These are phyloP conservation scores for Eilema griseolum DNA, from an alignment of 2,888 invertebrate species.

Conservation along the genomic window DNA sequence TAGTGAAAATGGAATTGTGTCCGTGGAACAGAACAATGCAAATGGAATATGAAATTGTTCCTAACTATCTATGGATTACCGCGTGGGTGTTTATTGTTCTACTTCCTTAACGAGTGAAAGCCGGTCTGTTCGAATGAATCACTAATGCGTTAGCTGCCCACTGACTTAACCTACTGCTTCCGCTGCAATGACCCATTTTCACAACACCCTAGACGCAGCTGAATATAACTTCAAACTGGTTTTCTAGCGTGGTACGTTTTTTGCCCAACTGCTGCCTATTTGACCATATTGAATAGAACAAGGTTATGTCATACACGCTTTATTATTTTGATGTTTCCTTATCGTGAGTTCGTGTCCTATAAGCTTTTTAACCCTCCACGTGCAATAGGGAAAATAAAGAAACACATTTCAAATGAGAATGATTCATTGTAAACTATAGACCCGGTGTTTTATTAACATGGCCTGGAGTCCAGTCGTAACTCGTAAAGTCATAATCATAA, in stretches of 20 bases:
- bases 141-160: slow-evolving; percentile 72
- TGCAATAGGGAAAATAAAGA: background rate
- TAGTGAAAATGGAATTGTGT: background rate
- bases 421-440: background rate
- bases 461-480: too few species aligned
- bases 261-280: slow-evolving; percentile 8
- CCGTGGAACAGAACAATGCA: slow-evolving; percentile 8
- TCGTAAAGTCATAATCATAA: too few species aligned
- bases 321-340: background rate
- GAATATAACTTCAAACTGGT: slow-evolving; percentile 39
- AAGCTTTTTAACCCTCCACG: background rate
- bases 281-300: background rate
- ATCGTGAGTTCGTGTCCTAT: too few species aligned
- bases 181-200: slow-evolving; percentile 73
- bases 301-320: slow-evolving; percentile 1
- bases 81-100: slow-evolving; percentile 73
- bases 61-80: slow-evolving; percentile 45
- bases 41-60: slow-evolving; percentile 44
- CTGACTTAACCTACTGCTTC: slow-evolving; percentile 68
- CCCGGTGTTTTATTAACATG: too few species aligned
- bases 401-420: background rate
- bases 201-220: slow-evolving; percentile 61
- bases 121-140: slow-evolving; percentile 69
- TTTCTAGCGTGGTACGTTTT: slow-evolving; percentile 29
- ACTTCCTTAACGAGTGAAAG: slow-evolving; percentile 71